Evolutionary conservation across 2,888 invertebrate species (phyloP), one percentile per base, ranked within the genome.

Genomic region (Ryuthela nishihirai): DNA sequence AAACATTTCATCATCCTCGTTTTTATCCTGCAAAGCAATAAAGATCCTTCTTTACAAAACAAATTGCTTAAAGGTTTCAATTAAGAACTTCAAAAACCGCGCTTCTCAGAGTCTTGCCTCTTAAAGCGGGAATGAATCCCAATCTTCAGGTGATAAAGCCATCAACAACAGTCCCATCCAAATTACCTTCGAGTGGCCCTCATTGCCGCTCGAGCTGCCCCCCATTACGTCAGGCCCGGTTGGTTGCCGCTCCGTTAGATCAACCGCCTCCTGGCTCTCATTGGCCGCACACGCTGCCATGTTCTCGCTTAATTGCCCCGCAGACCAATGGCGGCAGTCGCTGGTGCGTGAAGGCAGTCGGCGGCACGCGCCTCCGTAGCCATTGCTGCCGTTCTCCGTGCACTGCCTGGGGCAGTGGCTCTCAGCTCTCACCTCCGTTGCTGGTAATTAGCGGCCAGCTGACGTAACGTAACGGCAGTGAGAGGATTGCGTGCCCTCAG

Each of bases 321-420:
- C 39, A 21, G n/a, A n/a, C n/a, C n/a, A n/a, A n/a, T n/a, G n/a
- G n/a, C 29, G 29, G n/a, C 10, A 12, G 18, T 18, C 39, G 29
- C 21, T 25, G 21, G 47, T 39, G 39, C 9, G 24, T 4, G 12
- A 18, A 24, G 21, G 40, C 23, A 15, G 40, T 4, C n/a, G n/a
- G 38, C 26, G 42, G 32, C 36, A 56, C 55, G 55, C 55, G 49
- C 44, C 18, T 32, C 32, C 49, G 15, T n/a, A 5, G 20, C 41
- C 20, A 21, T 34, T 35, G 50, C 50, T 56, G 55, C 49, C 29
- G 12, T n/a, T n/a, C 35, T 15, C 17, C 46, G 23, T 26, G 45
- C 49, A 25, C 26, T 21, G 56, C 56, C 50, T 42, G 46, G 41
- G 56, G 56, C 56, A 42, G 46, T n/a, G n/a, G n/a, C n/a, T n/a